Base-by-base conservation (phyloP, 2,888 invertebrate genomes). In the Quadroppia sp. region DNA sequence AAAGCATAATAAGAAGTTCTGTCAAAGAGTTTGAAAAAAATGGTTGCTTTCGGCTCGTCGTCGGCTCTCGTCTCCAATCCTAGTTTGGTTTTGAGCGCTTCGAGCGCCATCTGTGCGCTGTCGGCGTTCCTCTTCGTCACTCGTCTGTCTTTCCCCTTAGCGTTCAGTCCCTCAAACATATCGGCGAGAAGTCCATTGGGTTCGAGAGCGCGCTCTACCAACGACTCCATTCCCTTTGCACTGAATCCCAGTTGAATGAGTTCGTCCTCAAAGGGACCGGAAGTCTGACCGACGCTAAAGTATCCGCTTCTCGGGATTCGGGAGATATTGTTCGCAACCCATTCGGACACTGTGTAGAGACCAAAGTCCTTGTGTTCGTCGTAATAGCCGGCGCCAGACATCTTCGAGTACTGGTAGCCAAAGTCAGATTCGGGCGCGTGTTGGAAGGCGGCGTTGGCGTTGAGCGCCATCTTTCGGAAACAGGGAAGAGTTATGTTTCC, bases 401-500 rank as follows among this genome's bases (percentile, higher is more conserved):
- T 59, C 40, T 73, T 69, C 0, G 76, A 76, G 71, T 74, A 74
- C 17, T 73, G 70, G 0, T 42, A n/a, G 1, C 72, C 76, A 13
- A 64, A 42, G 40, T 76, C 70, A 11, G 48, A 30, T 9, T 73
- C 23, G 0, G 76, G 76, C 9, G 61, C 61, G 30, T 69, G 71
- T 11, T 50, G n/a, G 20, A 53, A 42, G 40, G 73, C 75, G 13
- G 73, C 40, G 3, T 50, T 30, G 3, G 75, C 75, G 59, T 71
- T 56, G 15, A 40, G 30, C 9, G 75, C 71, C 76, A 76, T 15
- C 42, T 75, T 74, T 48, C 53, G 59, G 56, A 75, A 73, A 30
- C 78, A 78, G 0, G 78, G 77, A 20, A 76, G 71, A 15, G 79
- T 77, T 13, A 77, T 75, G 61, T 78, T 77, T 61, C 79, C 80